Evolutionary conservation across 2,113 vertebrate genomes (phyloP).

Genomic region (Xiphophorus maculatus): DNA sequence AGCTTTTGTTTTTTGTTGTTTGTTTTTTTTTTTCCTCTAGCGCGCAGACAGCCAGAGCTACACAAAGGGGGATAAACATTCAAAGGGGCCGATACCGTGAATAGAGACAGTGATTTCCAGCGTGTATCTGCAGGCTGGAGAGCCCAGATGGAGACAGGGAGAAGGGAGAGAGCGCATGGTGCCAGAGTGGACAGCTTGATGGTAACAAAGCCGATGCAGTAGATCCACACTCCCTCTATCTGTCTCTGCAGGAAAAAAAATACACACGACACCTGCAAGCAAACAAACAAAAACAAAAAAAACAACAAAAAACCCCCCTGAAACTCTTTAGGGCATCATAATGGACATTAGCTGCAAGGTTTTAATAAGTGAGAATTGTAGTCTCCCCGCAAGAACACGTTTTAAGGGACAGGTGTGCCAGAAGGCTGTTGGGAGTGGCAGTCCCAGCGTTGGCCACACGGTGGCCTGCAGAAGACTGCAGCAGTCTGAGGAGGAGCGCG

Average conservation of each 20-base stretch:
- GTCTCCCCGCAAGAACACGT: not conserved
- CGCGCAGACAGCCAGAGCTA: conserved; percentile 38
- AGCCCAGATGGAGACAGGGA: conserved; percentile 73
- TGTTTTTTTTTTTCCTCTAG: conserved; percentile 36
- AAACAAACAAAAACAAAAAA: not conserved
- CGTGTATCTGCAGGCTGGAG: conserved; percentile 63
- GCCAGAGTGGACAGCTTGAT: conserved; percentile 75
- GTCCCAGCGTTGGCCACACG: conserved; percentile 56
- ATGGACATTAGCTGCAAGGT: conserved; percentile 17
- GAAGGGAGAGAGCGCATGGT: conserved; percentile 61
- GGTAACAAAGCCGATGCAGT: conserved; percentile 69
- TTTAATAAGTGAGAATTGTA: conserved; percentile 41
- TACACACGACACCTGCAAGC: conserved; percentile 5
- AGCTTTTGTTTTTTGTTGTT: conserved; percentile 64
- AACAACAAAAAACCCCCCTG: not conserved
- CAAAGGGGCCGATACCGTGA: conserved; percentile 66
- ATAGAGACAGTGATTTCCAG: conserved; percentile 73
- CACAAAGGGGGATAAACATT: conserved; percentile 76
- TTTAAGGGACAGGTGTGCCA: conserved; percentile 20
- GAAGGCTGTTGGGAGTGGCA: conserved; percentile 20
- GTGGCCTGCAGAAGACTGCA: conserved; percentile 65
- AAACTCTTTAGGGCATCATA: conserved; percentile 30
- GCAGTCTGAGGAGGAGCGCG: conserved; percentile 51
- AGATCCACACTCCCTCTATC: conserved; percentile 40
- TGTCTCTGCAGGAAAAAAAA: conserved; percentile 7